phyloP scores from a whole-genome alignment of 2,888 invertebrate species.

The Mythimna vitellina region DNA sequence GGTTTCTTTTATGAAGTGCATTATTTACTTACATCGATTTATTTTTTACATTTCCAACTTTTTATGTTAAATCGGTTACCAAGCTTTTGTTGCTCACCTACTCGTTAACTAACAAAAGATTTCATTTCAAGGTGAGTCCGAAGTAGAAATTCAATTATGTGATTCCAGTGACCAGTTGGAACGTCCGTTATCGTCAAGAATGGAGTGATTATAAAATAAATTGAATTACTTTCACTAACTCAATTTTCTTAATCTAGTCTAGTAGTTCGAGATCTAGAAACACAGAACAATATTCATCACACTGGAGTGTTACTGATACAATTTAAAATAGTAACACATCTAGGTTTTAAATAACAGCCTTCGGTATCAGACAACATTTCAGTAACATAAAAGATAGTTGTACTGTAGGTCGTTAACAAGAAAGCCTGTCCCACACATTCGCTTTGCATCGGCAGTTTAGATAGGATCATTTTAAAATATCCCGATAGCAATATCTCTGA shows the following conservation, averaged over 20 bases:
- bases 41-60: slow-evolving; percentile 27
- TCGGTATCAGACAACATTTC: slow-evolving; percentile 70
- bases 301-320: slow-evolving; percentile 33
- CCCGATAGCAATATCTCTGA: slow-evolving; percentile 73
- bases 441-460: slow-evolving; percentile 79
- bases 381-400: slow-evolving; percentile 79
- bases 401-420: slow-evolving; percentile 78
- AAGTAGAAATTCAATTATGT: slow-evolving; percentile 34
- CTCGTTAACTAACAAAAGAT: slow-evolving; percentile 43
- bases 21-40: slow-evolving; percentile 33
- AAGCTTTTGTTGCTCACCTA: slow-evolving; percentile 23
- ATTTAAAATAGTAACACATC: slow-evolving; percentile 42
- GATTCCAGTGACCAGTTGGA: slow-evolving; percentile 32
- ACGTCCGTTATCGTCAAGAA: slow-evolving; percentile 27
- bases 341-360: slow-evolving; percentile 56
- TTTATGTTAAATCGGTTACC: slow-evolving; percentile 35
- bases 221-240: slow-evolving; percentile 35
- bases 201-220: slow-evolving; percentile 36
- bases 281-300: slow-evolving; percentile 32
- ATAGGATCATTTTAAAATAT: slow-evolving; percentile 79
- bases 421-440: slow-evolving; percentile 81
- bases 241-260: slow-evolving; percentile 21
- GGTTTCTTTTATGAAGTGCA: slow-evolving; percentile 17
- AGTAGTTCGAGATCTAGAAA: slow-evolving; percentile 27
- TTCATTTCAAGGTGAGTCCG: slow-evolving; percentile 1